Conservation (phyloP, 2,888 invertebrate species). For the Amblyjoppa proteus region DNA sequence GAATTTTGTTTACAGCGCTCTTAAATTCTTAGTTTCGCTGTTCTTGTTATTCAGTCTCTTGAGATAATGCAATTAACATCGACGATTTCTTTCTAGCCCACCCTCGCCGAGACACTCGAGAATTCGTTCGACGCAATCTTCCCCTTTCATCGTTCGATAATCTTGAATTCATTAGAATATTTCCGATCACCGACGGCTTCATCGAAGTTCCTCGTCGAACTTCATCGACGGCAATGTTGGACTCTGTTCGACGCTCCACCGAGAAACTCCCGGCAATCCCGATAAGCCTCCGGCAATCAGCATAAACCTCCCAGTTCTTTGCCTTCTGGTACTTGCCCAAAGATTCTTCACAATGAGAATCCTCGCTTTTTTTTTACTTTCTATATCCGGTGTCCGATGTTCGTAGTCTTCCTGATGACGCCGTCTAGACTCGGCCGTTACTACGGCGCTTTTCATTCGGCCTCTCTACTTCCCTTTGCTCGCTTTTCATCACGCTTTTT, state of each 20-base stretch:
- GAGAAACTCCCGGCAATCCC: constrained; percentile 30
- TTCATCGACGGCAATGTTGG: constrained; percentile 6
- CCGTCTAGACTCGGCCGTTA: constrained; percentile 56
- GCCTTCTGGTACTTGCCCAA: constrained; percentile 27
- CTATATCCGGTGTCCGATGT: constrained; percentile 22
- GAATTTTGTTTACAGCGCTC: too few species aligned
- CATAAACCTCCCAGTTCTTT: constrained; percentile 40
- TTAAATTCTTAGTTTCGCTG: too few species aligned
- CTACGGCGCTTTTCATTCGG: constrained; percentile 1
- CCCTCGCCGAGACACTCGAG: constrained; percentile 20
- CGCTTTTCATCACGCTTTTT: constrained; percentile 22
- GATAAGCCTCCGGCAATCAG: constrained; percentile 55
- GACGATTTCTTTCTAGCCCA: background rate
- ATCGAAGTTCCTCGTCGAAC: constrained; percentile 23
- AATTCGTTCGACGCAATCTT: constrained; percentile 44
- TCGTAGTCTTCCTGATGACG: constrained; percentile 41
- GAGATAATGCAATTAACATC: constrained; percentile 33
- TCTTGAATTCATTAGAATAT: constrained; percentile 54
- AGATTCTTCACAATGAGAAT: constrained; percentile 56
- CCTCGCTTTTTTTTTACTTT: constrained; percentile 18
- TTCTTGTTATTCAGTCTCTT: background rate
- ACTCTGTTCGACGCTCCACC: constrained; percentile 29
- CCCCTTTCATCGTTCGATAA: constrained; percentile 51
- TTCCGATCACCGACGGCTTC: constrained; percentile 18
- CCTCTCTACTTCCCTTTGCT: constrained; percentile 5